These are phyloP conservation scores for Cochlearius cochlearius DNA, from an alignment of 2,113 vertebrate species.

Conservation along the genomic window DNA sequence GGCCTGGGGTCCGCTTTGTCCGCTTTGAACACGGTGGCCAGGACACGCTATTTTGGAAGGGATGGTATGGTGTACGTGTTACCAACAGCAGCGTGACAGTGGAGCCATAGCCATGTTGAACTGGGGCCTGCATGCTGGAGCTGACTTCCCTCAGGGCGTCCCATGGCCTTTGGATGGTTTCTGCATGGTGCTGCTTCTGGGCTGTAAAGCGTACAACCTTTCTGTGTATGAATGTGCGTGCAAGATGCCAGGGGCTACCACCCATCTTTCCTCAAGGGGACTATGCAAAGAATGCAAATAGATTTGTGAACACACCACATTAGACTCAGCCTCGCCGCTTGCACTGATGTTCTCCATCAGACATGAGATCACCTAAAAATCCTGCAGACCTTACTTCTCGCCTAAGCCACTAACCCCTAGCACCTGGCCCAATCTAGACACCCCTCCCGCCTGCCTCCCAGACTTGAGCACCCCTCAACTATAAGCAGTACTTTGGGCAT, in stretches of 20 bases:
- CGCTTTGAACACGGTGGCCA: conserved; percentile 89
- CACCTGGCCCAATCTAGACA: not conserved
- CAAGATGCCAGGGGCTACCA: not conserved
- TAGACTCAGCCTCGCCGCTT: not conserved
- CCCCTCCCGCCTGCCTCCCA: not conserved
- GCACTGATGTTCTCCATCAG: not conserved
- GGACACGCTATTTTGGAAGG: conserved; percentile 90
- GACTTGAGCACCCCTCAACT: not conserved
- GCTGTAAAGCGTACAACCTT: not conserved
- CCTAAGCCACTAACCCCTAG: not conserved
- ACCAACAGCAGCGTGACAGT: conserved; percentile 87
- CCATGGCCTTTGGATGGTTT: not conserved
- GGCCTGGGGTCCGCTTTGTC: conserved; percentile 86
- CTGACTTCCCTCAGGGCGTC: not conserved
- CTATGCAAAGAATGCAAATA: not conserved
- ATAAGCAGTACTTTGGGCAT: not conserved
- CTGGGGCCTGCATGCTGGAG: not conserved
- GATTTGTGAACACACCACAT: not conserved
- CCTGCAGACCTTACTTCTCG: not conserved
- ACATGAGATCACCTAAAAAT: not conserved
- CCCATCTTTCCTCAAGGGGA: not conserved
- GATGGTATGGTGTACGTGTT: conserved; percentile 91
- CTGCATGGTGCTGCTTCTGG: conserved; percentile 17
- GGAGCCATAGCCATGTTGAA: conserved; percentile 52
- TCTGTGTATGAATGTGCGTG: rapidly evolving